Base-by-base conservation (phyloP, 2,797 vertebrate species). In the Manis pentadactyla region DNA sequence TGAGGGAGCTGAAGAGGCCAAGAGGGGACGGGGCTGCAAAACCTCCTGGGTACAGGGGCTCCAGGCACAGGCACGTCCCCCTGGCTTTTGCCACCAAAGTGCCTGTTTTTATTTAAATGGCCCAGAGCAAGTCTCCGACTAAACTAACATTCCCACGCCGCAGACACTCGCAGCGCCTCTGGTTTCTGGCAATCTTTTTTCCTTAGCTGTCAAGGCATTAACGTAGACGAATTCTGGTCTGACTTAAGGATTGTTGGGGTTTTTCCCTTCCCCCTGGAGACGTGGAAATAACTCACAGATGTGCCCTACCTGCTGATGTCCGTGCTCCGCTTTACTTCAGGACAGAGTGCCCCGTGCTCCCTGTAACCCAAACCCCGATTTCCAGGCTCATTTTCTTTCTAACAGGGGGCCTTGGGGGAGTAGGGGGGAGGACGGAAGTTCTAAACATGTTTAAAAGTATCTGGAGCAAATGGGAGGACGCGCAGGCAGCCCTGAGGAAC, bases 101-200 rank as follows among this genome's bases (percentile, higher is more conserved):
- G 98, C 96, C 98, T 98, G 98, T 97, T 98, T 98, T 97, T 97
- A 98, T 98, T 98, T 98, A 98, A 98, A 98, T 97, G 98, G 98
- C 98, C 98, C 95, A 34, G 97, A 98, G 98, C 98, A 97, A 98
- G 97, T 94, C 98, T 97, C 97, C 97, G 97, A 96, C 98, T 98
- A 98, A 98, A 97, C 97, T 87, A 98, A 98, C 98, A 97, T 99
- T 99, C 99, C 98, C 99, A 99, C 98, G 98, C 98, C 98, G 98
- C 98, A 98, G 96, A 96, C 98, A 97, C 97, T 97, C 95, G 73
- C 97, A 98, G 97, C 46, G 95, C 97, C 98, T 98, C 98, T 98
- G 98, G 93, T 53, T 98, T 98, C 98, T 98, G 98, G 98, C 98
- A 98, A 97, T 63, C 97, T 97, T 97, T 92, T 98, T 97, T 97